Base-by-base conservation (phyloP, 2,888 invertebrate genomes). In the Pegoplata infirma region DNA sequence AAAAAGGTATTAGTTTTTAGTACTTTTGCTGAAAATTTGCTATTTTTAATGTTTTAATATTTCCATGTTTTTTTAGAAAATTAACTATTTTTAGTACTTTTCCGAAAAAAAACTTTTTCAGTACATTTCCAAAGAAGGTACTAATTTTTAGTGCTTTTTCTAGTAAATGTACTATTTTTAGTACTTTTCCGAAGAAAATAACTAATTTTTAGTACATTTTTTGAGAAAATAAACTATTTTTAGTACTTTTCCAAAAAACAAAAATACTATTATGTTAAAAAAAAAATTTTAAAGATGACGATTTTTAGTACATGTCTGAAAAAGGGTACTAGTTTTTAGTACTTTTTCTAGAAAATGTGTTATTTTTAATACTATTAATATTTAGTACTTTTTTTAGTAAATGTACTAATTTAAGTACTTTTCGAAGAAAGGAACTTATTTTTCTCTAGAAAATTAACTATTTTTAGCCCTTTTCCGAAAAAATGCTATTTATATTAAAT, bases 351-450 rank as follows among this genome's bases (percentile, higher is more conserved):
- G 23, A 23, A 23, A 23, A 23, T 5, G 23, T 23, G 3, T 23
- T 10, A 32, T 4, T 32, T 14, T 21, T 19, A 19, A 21, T 21
- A 32, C 32, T 10, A 7, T 32, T n/a, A n/a, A n/a, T n/a, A n/a
- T n/a, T n/a, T n/a, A n/a, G n/a, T n/a, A n/a, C n/a, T n/a, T n/a
- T 49, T 49, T 17, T 5, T 55, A 28, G 5, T 16, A 16, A 55
- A 28, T 12, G 23, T 19, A 21, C n/a, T 53, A 58, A 7, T 23
- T 51, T 66, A 55, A 36, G n/a, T 40, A 53, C 14, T 49, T 64
- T 16, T 17, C 16, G n/a, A 53, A 47, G 32, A 19, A 25, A n/a
- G n/a, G n/a, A n/a, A n/a, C n/a, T n/a, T n/a, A n/a, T n/a, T n/a
- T n/a, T n/a, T n/a, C n/a, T n/a, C n/a, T n/a, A n/a, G n/a, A n/a